Evolutionary conservation across 2,113 vertebrate species (phyloP).

Genomic region (Stictonetta naevosa): DNA sequence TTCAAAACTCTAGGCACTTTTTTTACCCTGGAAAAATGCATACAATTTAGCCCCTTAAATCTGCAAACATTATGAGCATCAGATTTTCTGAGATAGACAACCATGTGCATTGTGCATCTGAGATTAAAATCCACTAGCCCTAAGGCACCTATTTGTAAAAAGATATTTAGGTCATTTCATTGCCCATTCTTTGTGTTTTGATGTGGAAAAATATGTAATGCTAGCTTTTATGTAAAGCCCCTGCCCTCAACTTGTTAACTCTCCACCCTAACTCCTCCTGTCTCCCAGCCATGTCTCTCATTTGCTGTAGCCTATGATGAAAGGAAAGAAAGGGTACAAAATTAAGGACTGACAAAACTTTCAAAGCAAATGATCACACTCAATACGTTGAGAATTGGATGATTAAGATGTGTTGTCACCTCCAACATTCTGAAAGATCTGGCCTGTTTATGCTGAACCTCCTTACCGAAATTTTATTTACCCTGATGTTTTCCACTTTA

Average conservation of each 20-base stretch:
- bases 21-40: neutral
- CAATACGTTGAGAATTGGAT: neutral
- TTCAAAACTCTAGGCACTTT: conserved; percentile 41
- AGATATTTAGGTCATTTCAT: conserved; percentile 35
- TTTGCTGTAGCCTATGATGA: neutral
- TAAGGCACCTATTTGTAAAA: conserved; percentile 14
- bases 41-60: neutral
- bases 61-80: neutral
- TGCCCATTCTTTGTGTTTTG: conserved; percentile 27
- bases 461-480: conserved; percentile 54
- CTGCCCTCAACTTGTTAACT: conserved; percentile 37
- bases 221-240: conserved; percentile 26
- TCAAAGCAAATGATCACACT: neutral
- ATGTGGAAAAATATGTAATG: conserved; percentile 38
- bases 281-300: neutral
- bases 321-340: neutral
- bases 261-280: neutral
- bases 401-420: neutral
- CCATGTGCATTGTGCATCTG: neutral
- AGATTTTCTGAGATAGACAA: neutral
- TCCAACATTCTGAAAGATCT: conserved; percentile 29
- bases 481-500: conserved; percentile 48
- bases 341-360: neutral
- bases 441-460: neutral
- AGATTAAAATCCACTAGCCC: conserved; percentile 29